Evolutionary conservation across 2,797 vertebrate genomes (phyloP), one percentile per base, ranked within the genome.

Genomic region (Rhyacichthys aspro): DNA sequence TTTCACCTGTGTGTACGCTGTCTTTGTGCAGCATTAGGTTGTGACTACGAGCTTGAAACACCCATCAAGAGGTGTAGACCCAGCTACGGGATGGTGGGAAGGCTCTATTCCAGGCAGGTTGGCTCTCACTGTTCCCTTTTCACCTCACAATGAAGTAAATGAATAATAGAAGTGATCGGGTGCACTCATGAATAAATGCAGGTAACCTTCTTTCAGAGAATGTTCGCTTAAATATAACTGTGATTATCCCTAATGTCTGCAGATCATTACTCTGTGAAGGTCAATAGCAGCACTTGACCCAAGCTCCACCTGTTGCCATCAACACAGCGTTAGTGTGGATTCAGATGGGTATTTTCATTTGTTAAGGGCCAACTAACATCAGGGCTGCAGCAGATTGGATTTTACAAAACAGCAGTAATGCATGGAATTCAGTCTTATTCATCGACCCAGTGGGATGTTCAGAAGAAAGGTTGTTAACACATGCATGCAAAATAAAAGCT

Each of bases 111-210:
- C 49, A 57, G 43, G 44, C 23, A 67, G 6, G 7, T 55, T 55
- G 45, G 71, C 3, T 32, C 39, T 6, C 33, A 10, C 46, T 68
- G 32, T 57, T 68, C 46, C 49, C 41, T 49, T 59, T 59, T 55
- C 63, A 54, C 62, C 55, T 63, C 34, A 66, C 68, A 76, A 61
- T 64, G 43, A 67, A 75, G 72, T 44, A 48, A 64, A 64, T 68
- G 16, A 75, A 72, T 74, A 54, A 69, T 33, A 60, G 46, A 75
- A 74, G 58, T 38, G 55, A 73, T 34, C 54, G 16, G 57, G 65
- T 0, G 17, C 53, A 61, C 57, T 71, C 61, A 73, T 82, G 75
- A 88, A 85, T 84, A 79, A 81, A 76, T 74, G 52, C 10, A 53
- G 57, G 37, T 60, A 79, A 81, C 76, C 69, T 75, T 55, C 28